Base-by-base conservation (phyloP, 2,888 invertebrate species). In the Drosophila nigricruria region DNA sequence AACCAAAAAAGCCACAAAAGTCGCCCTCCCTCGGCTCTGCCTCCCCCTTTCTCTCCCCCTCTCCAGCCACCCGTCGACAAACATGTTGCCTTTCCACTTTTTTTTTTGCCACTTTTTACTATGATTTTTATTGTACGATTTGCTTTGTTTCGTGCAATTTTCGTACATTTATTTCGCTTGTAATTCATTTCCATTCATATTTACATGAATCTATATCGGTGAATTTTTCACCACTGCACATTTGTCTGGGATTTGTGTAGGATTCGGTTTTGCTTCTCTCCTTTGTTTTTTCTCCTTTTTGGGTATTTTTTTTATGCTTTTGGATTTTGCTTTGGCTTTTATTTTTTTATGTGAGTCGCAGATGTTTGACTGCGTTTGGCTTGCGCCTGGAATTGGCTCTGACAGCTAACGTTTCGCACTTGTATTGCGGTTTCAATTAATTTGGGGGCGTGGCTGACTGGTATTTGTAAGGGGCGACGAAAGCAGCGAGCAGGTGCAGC, bases 171-270 rank as follows among this genome's bases (percentile, higher is more conserved):
- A 86, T 86, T 82, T 81, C 70, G 75, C 86, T 81, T 88, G 88
- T 86, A 88, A 86, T 86, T 88, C 88, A 86, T 86, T 85, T 85
- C 81, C 82, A 86, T 86, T 85, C 86, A 85, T 88, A 88, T 86
- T 88, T 82, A 85, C 82, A 82, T 77, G 79, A 53, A 71, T 74
- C 63, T 74, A 70, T 74, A 79, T 84, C 77, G 82, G 61, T 60
- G 73, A 56, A 82, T 59, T 71, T 77, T 75, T 72, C 62, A 50
- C 56, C 56, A 68, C 58, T 74, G 72, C 70, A 73, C 81, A 81
- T 83, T 86, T 81, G 75, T 88, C 77, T 73, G 73, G 88, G 81
- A 88, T 88, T 85, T 86, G 77, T 74, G 72, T 71, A 64, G 73
- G 72, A 81, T 81, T 72, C 62, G 57, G 60, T 45, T 68, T 62